Base-by-base conservation (phyloP, 2,888 invertebrate species). In the Drosophila merina region DNA sequence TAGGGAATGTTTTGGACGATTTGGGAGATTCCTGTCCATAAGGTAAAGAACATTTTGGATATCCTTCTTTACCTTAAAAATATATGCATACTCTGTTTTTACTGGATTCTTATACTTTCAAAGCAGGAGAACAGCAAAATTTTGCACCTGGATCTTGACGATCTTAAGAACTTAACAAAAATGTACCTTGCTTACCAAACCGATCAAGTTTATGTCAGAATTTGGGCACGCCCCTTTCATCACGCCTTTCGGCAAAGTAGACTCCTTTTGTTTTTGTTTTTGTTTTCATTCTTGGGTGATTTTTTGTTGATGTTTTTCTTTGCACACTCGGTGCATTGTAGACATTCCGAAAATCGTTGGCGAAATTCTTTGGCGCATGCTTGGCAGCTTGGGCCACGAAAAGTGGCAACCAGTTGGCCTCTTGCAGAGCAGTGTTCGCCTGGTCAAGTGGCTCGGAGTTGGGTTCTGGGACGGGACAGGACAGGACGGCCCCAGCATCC, bases 311-410 rank as follows among this genome's bases (percentile, higher is more conserved):
- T 64, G 49, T 62, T 75, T 86, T 77, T 60, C 72, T 59, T 76
- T 73, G 86, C 76, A 68, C 88, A 82, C 86, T 88, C 79, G 79
- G 83, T 72, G 72, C 83, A 81, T 78, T 87, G 83, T 68, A 83
- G 79, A 88, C 86, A 82, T 82, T 88, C 88, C 82, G 57, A 88
- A 88, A 86, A 82, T 88, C 60, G 86, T 38, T 88, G 82, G 75
- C 49, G 71, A 86, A 88, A 83, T 83, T 88, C 81, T 75, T 86
- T 83, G 81, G 81, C 88, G 88, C 88, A 83, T 88, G 87, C 88
- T 84, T 83, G 76, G 68, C 72, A 86, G 74, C 74, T 30, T 55
- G 54, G 47, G 28, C 47, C 47, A 30, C 54, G n/a, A 44, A 30
- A 14, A 48, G n/a, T 55, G 55, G 51, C 72, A 88, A 82, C 81